Percentiles rank a stretch among this genome's conserved stretches.
These are phyloP conservation scores for Elaphurus davidianus DNA, from an alignment of 2,113 vertebrate genomes.

Conservation along the genomic window DNA sequence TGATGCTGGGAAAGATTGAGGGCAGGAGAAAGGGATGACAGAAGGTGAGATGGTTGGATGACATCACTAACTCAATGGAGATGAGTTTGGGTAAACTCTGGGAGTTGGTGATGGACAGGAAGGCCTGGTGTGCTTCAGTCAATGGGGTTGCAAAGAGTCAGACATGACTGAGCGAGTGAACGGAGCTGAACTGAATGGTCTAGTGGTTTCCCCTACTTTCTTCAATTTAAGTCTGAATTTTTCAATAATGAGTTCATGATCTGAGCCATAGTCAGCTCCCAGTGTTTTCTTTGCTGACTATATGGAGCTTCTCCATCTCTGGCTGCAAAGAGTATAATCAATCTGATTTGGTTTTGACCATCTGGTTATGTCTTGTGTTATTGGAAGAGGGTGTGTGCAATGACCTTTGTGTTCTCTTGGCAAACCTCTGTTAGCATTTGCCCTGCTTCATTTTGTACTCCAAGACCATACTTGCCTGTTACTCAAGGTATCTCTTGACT, in stretches of 20 bases:
- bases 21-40: not conserved
- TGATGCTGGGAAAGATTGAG: not conserved
- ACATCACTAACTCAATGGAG: not conserved
- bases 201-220: not conserved
- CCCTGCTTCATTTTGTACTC: not conserved
- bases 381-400: not conserved
- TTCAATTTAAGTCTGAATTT: not conserved
- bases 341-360: not conserved
- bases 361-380: not conserved
- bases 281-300: not conserved
- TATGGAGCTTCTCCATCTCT: not conserved
- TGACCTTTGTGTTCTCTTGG: not conserved
- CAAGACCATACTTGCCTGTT: not conserved
- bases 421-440: not conserved
- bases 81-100: not conserved
- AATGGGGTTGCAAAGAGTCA: not conserved
- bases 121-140: not conserved
- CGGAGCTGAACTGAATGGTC: not conserved
- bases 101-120: not conserved
- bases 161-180: not conserved
- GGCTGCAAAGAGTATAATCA: not conserved
- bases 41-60: not conserved
- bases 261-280: not conserved
- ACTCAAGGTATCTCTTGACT: not conserved
- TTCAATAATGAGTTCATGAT: not conserved